Base-by-base conservation (phyloP, 2,113 vertebrate species). In the Heloderma charlesbogerti region DNA sequence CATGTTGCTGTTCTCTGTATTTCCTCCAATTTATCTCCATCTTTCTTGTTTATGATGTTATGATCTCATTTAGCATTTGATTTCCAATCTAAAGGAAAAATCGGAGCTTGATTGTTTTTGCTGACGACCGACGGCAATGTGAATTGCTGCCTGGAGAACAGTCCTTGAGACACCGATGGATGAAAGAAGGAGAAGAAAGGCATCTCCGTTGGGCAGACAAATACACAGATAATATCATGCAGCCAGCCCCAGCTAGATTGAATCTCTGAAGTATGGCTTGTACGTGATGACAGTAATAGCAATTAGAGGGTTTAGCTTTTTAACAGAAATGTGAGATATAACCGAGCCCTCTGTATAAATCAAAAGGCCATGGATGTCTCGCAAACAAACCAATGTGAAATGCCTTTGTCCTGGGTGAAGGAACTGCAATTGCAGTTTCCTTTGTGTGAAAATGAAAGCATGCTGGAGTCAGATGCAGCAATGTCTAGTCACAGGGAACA, bases 11-110 rank as follows among this genome's bases (percentile, higher is more conserved):
- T 84, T 90, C 90, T 66, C 90, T 67, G 86, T 92, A 92, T 94
- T 92, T 92, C 51, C 72, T 88, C 88, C 91, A 82, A 94, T 96
- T 95, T 79, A 92, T 90, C 92, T 88, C 6, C 93, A 92, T 96
- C 92, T 67, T 88, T 94, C 92, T 95, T 94, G 91, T 95, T 96
- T 96, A 95, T 91, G 94, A 94, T 94, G 90, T 92, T 0, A 0
- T 91, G 93, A 95, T 94, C 95, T 96, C 94, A 95, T 96, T 95
- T 95, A 95, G 90, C 90, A 88, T 96, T 96, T 91, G 91, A 95
- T 96, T 96, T 94, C 95, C 94, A 93, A 87, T 94, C 93, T 94
- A 92, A 94, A 95, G 91, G 31, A 72, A 51, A 92, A 93, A 94
- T 94, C 13, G 89, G 91, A 3, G 89, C 91, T 84, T 95, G 96